Evolutionary conservation across 2,113 vertebrate species (phyloP).

Genomic region (Laterallus jamaicensis): DNA sequence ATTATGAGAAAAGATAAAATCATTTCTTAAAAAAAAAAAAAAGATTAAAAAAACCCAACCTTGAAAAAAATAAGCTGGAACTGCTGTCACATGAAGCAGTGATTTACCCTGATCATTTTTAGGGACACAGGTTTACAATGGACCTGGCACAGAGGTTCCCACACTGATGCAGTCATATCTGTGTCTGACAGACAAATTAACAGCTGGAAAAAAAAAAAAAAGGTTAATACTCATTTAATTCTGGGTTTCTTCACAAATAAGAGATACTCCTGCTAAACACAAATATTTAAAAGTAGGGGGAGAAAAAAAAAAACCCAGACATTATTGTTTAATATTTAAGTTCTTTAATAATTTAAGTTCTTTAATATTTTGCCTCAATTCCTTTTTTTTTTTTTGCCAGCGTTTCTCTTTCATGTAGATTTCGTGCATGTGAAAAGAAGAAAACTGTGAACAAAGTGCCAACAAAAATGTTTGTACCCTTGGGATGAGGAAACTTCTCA

Average conservation of each 20-base stretch:
- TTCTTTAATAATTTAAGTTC: neutral
- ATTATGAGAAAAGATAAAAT: neutral
- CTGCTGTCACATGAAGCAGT: neutral
- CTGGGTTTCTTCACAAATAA: neutral
- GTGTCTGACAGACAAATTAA: neutral
- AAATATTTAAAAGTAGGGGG: neutral
- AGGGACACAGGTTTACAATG: no score
- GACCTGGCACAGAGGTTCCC: neutral
- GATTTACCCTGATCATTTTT: neutral
- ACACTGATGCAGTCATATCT: neutral
- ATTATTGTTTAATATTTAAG: neutral
- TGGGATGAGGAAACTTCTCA: neutral
- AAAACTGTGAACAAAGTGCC: neutral
- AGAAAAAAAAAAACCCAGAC: neutral
- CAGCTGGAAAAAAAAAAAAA: neutral
- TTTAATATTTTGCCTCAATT: neutral
- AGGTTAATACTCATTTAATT: neutral
- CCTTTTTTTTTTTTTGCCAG: neutral
- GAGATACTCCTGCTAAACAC: neutral
- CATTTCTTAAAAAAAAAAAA: neutral
- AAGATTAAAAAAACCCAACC: neutral
- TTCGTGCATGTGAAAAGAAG: neutral
- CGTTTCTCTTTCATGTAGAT: neutral
- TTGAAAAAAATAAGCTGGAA: neutral
- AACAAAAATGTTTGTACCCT: neutral